Base-by-base conservation (phyloP, 1,140 invertebrate species). In the Cydia strobilella region DNA sequence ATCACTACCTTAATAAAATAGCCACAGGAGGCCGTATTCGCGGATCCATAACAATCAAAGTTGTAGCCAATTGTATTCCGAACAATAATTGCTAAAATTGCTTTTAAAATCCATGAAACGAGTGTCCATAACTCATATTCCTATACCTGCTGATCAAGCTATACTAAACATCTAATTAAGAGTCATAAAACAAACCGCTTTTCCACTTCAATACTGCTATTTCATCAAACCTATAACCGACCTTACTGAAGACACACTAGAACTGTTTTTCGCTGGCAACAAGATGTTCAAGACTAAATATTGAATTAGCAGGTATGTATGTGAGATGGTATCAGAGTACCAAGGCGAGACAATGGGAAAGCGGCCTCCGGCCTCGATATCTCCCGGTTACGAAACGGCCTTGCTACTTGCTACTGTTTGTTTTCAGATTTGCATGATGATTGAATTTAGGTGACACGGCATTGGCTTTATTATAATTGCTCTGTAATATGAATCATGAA, bases 331-430 rank as follows among this genome's bases (percentile, higher is more conserved):
- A 63, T 63, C 62, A 63, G 62, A 27, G 20, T 27, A 63, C 12
- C 25, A 63, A 63, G 62, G 62, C 62, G 62, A 63, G 62, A 63
- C 62, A 63, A 63, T 63, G 62, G 62, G 62, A 63, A 63, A 63
- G 62, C 62, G 62, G 25, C 62, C 62, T 63, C 62, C 62, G 62
- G 25, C 62, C 62, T 63, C 62, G 25, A 63, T 63, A 23, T 63
- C 62, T 9, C n/a, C 13, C 62, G 51, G 51, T 27, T 63, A 15
- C 62, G 23, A 10, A 23, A 63, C 20, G 23, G n/a, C 62, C 62
- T 63, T 63, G 59, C 25, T 25, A n/a, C n/a, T 25, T 25, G 31
- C 62, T 7, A 25, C 62, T 63, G 62, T 63, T 63, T 63, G 15
- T 48, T 48, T 48, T 48, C 45, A 48, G 45, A 48, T 48, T 63